Evolutionary conservation across 2,113 vertebrate genomes (phyloP), one percentile per base, ranked within the genome.

Genomic region (Strix uralensis): DNA sequence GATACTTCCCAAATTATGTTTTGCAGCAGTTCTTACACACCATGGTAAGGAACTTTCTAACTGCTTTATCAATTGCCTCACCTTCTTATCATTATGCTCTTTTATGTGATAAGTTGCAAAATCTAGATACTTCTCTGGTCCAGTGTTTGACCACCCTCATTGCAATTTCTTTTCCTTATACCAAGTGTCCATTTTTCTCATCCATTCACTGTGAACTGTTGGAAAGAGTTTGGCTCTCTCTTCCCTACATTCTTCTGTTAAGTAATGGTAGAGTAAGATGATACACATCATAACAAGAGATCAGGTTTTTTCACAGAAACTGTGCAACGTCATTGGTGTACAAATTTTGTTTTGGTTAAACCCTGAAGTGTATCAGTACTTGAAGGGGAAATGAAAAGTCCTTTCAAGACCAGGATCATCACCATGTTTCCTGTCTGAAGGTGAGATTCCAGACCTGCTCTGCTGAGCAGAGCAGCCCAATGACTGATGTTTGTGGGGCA

Each of bases 401-500:
- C 19, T 95, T 78, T 61, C 26, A 69, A 15, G 13, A 63, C 9
- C 6, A 61, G 12, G 12, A 47, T 63, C 21, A 61, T 65, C 14
- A 67, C 30, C 2, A 1, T 44, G 57, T 85, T 72, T 69, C 5
- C 23, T 75, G 9, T 47, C 26, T 54, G 15, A 80, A 81, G 4
- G 8, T 63, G 19, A 49, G 18, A 44, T 7, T n/a, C 26, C 9
- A 44, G 8, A 40, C 4, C 10, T 75, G 11, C 65, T 85, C 15
- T 69, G 30, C 47, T 38, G 51, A 73, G 5, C 54, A 65, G 18
- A 0, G 1, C 9, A 63, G 18, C 27, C 15, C 63, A 49, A 27
- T 2, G 7, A 11, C 15, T 54, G 18, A 13, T 27, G 7, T 27
- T 75, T 82, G 26, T 59, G 58, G 5, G 6, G 12, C 0, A 2